Evolutionary conservation across 2,797 vertebrate genomes (phyloP), one percentile per base, ranked within the genome.

Genomic region (Kryptopterus vitreolus): DNA sequence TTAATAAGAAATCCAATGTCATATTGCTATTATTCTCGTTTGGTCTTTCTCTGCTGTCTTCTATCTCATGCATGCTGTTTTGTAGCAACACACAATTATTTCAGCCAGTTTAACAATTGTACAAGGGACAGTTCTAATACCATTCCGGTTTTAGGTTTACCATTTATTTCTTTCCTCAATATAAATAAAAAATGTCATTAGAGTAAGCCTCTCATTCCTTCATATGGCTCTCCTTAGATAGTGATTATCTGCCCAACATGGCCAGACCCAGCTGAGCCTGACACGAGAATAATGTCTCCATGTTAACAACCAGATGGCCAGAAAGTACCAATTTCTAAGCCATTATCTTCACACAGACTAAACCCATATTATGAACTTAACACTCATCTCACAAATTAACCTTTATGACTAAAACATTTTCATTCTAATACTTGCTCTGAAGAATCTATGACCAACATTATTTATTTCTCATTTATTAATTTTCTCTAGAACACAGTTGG

Each of bases 71-170:
- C 31, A 26, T 0, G 9, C 7, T 1, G 10, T 71, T 18, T 55
- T 55, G 5, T 35, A 15, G 33, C 55, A 35, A 22, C 33, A 55
- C 11, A 8, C 43, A 22, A 78, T 78, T 29, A 70, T 59, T 46
- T 46, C 38, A 77, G 20, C 38, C 59, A 76, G 63, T 81, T 76
- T 73, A 76, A 52, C 50, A 68, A 50, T n/a, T 66, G 46, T 3
- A 15, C 20, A 29, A 38, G 22, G 31, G 66, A 75, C 22, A 35
- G 66, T 73, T 35, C 35, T 72, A 66, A 81, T 46, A 48, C n/a
- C 52, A 82, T 84, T 69, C 79, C 82, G 63, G 78, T 62, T 84
- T 38, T 66, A 50, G 33, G 9, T 74, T 79, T 79, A 70, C 73
- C 72, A 58, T 69, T 74, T 61, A 83, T 78, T 38, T 80, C 70